Percentiles rank a stretch among this genome's conserved stretches.
These are phyloP conservation scores for Chymomyza fuscimana DNA, from an alignment of 2,888 invertebrate genomes.

Conservation along the genomic window DNA sequence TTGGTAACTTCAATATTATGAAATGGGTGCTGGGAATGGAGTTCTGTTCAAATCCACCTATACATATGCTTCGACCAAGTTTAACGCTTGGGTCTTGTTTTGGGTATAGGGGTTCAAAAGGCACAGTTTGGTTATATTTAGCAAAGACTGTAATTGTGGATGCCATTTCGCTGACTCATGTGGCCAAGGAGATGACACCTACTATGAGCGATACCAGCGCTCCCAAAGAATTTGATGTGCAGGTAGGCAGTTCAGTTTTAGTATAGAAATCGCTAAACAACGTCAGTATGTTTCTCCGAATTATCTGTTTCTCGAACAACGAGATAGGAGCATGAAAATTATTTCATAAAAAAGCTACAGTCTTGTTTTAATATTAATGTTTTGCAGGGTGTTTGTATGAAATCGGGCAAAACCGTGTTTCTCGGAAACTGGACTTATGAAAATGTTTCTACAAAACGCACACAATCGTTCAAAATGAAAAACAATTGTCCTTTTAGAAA, in stretches of 20 bases:
- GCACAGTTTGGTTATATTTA: conserved; percentile 57
- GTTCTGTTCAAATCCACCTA: conserved; percentile 65
- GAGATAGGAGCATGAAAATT: too few relatives aligned
- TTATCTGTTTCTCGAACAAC: too few relatives aligned
- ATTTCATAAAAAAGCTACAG: too few relatives aligned
- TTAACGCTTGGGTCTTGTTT: conserved; percentile 68
- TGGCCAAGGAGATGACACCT: conserved; percentile 62
- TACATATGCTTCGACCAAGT: conserved; percentile 57
- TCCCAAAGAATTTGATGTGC: conserved; percentile 67
- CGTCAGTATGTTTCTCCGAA: too few relatives aligned
- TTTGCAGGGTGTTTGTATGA: conserved; percentile 47
- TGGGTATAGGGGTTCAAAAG: conserved; percentile 51
- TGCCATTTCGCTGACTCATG: conserved; percentile 56
- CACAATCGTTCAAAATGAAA: conserved; percentile 47
- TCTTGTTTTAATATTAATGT: background rate
- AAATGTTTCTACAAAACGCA: conserved; percentile 41
- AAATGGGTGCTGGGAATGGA: conserved; percentile 58
- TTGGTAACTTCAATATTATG: conserved; percentile 44
- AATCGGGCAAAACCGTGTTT: background rate
- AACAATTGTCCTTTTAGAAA: conserved; percentile 27
- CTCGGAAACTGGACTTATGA: conserved; percentile 58
- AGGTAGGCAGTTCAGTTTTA: conserved; percentile 44
- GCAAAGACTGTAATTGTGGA: conserved; percentile 58
- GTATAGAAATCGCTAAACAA: background rate
- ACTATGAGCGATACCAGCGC: conserved; percentile 56